phyloP scores from a whole-genome alignment of 2,113 vertebrate species.

The Ibidorhyncha struthersii region DNA sequence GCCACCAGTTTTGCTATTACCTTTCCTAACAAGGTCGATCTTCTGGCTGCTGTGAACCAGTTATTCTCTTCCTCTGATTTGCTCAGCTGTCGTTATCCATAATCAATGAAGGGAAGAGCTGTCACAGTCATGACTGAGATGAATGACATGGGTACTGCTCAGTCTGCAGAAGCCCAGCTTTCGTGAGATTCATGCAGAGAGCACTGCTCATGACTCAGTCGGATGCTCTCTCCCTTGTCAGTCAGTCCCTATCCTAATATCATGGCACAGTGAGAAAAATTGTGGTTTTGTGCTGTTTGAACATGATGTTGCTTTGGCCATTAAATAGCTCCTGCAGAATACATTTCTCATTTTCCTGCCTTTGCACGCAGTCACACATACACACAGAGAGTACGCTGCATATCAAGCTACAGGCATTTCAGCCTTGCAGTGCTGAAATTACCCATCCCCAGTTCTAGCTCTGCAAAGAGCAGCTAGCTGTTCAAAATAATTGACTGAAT shows the following conservation, averaged over 20 bases:
- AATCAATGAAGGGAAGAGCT: conserved; percentile 25
- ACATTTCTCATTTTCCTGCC: neutral
- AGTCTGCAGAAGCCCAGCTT: neutral
- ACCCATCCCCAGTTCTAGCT: neutral
- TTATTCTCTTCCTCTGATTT: neutral
- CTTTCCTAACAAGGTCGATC: neutral
- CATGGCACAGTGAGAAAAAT: neutral
- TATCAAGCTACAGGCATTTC: neutral
- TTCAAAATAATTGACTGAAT: neutral
- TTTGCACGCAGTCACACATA: neutral
- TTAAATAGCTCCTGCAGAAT: neutral
- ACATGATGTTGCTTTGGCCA: neutral
- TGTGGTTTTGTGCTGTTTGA: neutral
- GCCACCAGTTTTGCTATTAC: neutral
- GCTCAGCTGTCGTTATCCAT: neutral
- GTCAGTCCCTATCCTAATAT: neutral
- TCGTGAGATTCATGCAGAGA: neutral
- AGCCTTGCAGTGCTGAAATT: neutral
- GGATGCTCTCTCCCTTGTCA: neutral
- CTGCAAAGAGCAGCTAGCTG: neutral
- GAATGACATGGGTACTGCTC: neutral
- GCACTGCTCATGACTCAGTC: neutral
- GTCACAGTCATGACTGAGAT: conserved; percentile 17
- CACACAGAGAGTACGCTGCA: neutral
- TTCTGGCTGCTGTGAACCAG: neutral